Evolutionary conservation across 2,113 vertebrate genomes (phyloP).

Genomic region (Plecturocebus donacophilus): DNA sequence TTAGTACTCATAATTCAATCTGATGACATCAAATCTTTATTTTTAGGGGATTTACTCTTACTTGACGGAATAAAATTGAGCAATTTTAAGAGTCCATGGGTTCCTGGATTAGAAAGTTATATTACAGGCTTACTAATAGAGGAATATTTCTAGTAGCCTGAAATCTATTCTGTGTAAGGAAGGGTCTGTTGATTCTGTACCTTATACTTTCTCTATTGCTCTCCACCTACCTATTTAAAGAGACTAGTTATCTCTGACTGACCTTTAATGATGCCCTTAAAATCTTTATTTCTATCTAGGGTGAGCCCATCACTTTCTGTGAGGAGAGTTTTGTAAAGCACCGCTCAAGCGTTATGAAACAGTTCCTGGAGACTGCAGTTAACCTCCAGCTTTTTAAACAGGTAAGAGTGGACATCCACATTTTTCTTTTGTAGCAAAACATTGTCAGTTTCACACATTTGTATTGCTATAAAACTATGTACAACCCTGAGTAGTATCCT

Average conservation of each 20-base stretch:
- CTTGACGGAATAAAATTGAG: background rate
- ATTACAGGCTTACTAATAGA: background rate
- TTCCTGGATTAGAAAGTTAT: background rate
- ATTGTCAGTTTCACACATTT: background rate
- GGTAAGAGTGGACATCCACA: slow-evolving; percentile 83
- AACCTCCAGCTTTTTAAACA: slow-evolving; percentile 99
- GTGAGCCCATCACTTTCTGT: slow-evolving; percentile 96
- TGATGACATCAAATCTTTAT: background rate
- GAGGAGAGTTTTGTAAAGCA: slow-evolving; percentile 95
- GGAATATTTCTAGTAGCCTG: background rate
- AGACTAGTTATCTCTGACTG: background rate
- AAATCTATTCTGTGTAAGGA: background rate
- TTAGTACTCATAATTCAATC: background rate
- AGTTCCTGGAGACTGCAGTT: slow-evolving; percentile 95
- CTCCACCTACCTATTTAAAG: background rate
- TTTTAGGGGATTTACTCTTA: background rate
- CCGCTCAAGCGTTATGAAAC: slow-evolving; percentile 93
- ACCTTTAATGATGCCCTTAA: background rate
- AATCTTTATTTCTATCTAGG: slow-evolving; percentile 83
- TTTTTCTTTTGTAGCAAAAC: background rate
- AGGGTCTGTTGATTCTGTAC: background rate
- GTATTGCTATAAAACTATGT: background rate
- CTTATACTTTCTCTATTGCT: background rate
- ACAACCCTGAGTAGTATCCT: background rate
- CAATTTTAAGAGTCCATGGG: background rate